A percentile compares a stretch with the other conserved stretches of the same genome.
phyloP scores from a whole-genome alignment of 2,888 invertebrate species.

The Stictocephala bisonia region DNA sequence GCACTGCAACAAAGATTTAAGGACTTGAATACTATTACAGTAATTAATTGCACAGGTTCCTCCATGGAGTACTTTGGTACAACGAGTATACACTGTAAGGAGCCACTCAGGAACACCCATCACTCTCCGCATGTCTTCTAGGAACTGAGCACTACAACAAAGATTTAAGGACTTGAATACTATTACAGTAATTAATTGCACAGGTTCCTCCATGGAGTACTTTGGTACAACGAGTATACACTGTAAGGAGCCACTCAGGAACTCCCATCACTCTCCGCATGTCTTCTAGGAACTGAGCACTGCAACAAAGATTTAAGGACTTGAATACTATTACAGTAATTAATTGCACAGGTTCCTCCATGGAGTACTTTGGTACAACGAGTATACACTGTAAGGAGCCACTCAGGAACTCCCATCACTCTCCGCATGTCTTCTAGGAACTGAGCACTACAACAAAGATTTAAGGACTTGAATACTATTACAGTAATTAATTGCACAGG shows the following conservation, averaged over 20 bases:
- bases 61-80: constrained; percentile 80
- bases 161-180: no score
- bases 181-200: no score
- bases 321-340: no score
- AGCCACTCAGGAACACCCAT: constrained; percentile 93
- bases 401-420: constrained; percentile 88
- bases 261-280: constrained; percentile 84
- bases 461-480: no score
- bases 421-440: constrained; percentile 84
- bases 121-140: constrained; percentile 81
- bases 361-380: constrained; percentile 82
- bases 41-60: no score
- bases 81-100: constrained; percentile 84
- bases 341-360: constrained; percentile 81
- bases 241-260: constrained; percentile 90
- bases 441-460: constrained; percentile 73
- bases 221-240: constrained; percentile 84
- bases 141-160: constrained; percentile 78
- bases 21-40: no score
- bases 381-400: constrained; percentile 89
- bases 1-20: no score
- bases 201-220: constrained; percentile 82
- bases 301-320: constrained; percentile 66
- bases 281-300: constrained; percentile 86
- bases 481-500: no score